Conservation (phyloP, 2,797 vertebrate species). For the Peromyscus aztecus region DNA sequence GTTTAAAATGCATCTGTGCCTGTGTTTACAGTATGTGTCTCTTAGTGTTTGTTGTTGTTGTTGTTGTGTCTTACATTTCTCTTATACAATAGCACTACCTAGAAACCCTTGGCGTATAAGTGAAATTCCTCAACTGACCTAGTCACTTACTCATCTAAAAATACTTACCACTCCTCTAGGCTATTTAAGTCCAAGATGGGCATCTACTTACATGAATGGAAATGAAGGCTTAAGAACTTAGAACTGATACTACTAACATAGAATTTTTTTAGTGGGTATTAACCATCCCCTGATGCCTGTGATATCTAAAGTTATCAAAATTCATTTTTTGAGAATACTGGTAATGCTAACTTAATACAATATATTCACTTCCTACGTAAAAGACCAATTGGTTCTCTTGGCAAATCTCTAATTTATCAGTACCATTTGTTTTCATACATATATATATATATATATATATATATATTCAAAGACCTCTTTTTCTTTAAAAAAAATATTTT, state of each 20-base stretch:
- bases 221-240: slow-evolving; percentile 41
- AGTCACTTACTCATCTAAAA: neutral
- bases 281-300: neutral
- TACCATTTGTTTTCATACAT: neutral
- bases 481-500: neutral
- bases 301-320: neutral
- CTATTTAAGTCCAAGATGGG: neutral
- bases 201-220: neutral
- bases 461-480: neutral
- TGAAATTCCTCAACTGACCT: neutral
- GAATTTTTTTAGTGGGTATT: neutral
- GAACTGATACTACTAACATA: neutral
- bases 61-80: neutral
- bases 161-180: neutral
- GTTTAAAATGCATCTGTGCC: slow-evolving; percentile 8
- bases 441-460: neutral
- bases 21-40: slow-evolving; percentile 12
- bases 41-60: neutral
- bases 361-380: slow-evolving; percentile 34
- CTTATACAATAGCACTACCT: neutral
- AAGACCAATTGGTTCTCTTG: neutral
- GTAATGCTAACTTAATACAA: slow-evolving; percentile 39
- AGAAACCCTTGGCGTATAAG: neutral
- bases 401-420: neutral
- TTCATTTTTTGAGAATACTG: slow-evolving; percentile 41